Evolutionary conservation across 2,113 vertebrate species (phyloP).

Genomic region (Mesoclemmys tuberculata): DNA sequence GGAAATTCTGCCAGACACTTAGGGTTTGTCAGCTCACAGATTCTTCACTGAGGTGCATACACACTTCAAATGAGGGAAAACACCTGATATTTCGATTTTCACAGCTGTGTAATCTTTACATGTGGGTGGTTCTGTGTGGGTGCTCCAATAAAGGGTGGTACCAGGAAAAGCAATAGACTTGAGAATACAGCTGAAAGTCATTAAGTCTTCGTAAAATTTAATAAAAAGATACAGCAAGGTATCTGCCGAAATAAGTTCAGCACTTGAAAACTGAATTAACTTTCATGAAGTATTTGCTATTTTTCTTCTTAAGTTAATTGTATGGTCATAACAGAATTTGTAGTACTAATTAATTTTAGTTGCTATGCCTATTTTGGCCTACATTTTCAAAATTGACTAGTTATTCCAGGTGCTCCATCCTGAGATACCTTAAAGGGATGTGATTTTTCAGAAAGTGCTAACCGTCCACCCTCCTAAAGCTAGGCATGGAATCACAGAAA

Average conservation of each 20-base stretch:
- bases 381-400: neutral
- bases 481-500: neutral
- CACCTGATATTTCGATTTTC: conserved; percentile 9
- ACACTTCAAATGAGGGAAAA: neutral
- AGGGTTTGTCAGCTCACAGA: neutral
- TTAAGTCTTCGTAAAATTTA: conserved; percentile 57
- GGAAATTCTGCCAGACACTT: neutral
- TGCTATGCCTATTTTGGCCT: neutral
- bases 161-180: conserved; percentile 52
- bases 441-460: neutral
- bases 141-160: conserved; percentile 52
- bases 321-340: neutral
- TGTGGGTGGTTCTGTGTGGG: conserved; percentile 61
- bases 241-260: conserved; percentile 58
- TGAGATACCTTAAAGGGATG: neutral
- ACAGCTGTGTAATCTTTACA: conserved; percentile 62
- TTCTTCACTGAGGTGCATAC: conserved; percentile 9
- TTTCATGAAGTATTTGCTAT: conserved; percentile 1
- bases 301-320: neutral
- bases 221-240: conserved; percentile 29
- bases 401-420: neutral
- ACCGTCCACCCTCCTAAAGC: neutral
- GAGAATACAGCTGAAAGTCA: conserved; percentile 60
- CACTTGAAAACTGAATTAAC: conserved; percentile 27
- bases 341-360: neutral